Evolutionary conservation across 2,888 invertebrate species (phyloP).

Genomic region (Antitype chi): DNA sequence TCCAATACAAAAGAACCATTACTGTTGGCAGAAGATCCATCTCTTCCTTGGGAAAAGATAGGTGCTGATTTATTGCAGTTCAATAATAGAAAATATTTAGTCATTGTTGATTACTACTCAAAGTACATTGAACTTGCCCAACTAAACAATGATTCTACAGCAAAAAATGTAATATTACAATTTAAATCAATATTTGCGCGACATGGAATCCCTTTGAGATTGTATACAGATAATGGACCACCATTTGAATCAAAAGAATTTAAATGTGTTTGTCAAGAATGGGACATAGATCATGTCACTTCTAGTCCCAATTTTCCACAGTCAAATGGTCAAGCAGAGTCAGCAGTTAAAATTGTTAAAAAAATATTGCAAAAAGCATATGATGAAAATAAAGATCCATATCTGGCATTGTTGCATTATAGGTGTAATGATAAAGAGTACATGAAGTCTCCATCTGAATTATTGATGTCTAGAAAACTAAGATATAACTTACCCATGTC

Average conservation of each 20-base stretch:
- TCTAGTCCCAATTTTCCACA: conserved; percentile 4
- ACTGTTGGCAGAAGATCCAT: neutral
- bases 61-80: conserved; percentile 45
- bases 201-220: neutral
- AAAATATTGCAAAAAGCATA: conserved; percentile 3
- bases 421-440: neutral
- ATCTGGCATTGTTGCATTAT: conserved; percentile 1
- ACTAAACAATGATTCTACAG: conserved; percentile 5
- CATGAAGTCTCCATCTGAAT: neutral
- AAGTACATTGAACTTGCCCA: conserved; percentile 15
- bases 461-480: no score
- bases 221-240: no score
- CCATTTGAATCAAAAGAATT: conserved; percentile 8
- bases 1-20: neutral
- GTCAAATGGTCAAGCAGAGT: neutral
- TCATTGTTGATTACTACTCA: conserved; percentile 39
- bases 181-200: conserved; percentile 6
- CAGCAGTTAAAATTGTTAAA: neutral
- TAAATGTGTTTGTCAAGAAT: neutral
- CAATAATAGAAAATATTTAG: conserved; percentile 32
- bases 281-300: conserved; percentile 7
- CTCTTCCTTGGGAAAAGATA: conserved; percentile 7
- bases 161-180: conserved; percentile 1
- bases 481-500: no score
- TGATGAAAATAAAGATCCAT: conserved; percentile 7